Conservation (phyloP, 2,113 vertebrate species). For the Dasyurus viverrinus region DNA sequence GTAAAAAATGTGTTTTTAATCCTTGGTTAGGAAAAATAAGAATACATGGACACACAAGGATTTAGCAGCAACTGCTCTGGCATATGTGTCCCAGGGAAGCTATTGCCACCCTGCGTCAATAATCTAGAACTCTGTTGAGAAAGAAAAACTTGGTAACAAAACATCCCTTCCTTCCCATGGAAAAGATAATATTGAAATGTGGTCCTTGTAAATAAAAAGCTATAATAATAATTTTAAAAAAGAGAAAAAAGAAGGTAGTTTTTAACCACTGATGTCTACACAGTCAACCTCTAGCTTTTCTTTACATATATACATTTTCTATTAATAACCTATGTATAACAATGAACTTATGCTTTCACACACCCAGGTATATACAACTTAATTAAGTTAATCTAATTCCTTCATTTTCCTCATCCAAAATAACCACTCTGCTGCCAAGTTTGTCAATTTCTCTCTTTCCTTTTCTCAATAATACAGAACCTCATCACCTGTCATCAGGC, state of each 20-base stretch:
- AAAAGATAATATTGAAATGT: too few relatives aligned
- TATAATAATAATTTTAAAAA: too few relatives aligned
- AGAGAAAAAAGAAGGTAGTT: neutral
- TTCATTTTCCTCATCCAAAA: neutral
- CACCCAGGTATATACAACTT: neutral
- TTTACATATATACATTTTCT: neutral
- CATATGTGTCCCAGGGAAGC: too few relatives aligned
- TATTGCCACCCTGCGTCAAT: too few relatives aligned
- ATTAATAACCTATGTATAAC: neutral
- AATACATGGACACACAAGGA: too few relatives aligned
- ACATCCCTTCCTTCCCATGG: too few relatives aligned
- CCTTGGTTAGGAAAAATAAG: too few relatives aligned
- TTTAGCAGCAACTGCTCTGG: too few relatives aligned
- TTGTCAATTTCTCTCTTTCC: neutral
- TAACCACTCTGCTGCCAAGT: neutral
- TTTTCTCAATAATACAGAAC: neutral
- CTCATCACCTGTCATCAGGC: neutral
- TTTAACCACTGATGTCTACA: neutral
- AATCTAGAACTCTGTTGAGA: too few relatives aligned
- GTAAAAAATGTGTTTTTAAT: neutral
- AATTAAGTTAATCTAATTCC: conserved; percentile 9
- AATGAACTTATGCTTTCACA: neutral
- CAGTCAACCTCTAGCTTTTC: neutral
- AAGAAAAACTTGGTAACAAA: too few relatives aligned
- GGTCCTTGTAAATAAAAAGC: neutral